Base-by-base conservation (phyloP, 2,888 invertebrate genomes). In the Drosophila rubida region DNA sequence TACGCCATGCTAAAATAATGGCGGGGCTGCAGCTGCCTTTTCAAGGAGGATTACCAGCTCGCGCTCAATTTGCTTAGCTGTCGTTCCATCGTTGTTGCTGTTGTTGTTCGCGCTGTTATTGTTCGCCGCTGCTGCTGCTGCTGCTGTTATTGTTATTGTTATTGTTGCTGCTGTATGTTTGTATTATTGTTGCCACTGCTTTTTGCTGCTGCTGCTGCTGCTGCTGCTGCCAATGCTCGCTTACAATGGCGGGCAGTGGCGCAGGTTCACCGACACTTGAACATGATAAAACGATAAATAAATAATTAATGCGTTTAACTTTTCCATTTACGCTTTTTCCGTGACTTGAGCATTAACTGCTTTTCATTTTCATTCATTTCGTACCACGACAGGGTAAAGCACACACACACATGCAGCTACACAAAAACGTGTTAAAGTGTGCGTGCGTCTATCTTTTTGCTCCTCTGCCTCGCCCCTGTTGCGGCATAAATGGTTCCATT, bases 271-370 rank as follows among this genome's bases (percentile, higher is more conserved):
- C 78, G 88, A 87, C 89, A 80, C 84, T 87, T 87, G 71, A 80
- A 71, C 80, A 68, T 71, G 77, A 73, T 79, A 80, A 81, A 76
- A 75, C 78, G 80, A 88, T 88, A 88, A 84, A 89, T 90, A 83
- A 90, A 89, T 89, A 90, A 90, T 89, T 90, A 90, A 90, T 89
- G 79, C 75, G 78, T 77, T 88, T 83, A 89, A 88, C 85, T 85
- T 85, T 83, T 83, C 81, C 87, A 86, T 88, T 88, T 87, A 80
- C 86, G 76, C 80, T 80, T 87, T 83, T 88, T 83, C 83, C 87
- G 76, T 87, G 81, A 83, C 81, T 81, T 77, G 82, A 80, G 77
- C 80, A 82, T 83, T 83, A 88, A 86, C 81, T 84, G 84, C 79
- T 84, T 78, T 86, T 86, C 80, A 86, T 86, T 84, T 86, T 77